Percentiles rank a stretch among this genome's conserved stretches.
Evolutionary conservation across 2,888 invertebrate species (phyloP).

Genomic region (Lasioglossum oenotherae): DNA sequence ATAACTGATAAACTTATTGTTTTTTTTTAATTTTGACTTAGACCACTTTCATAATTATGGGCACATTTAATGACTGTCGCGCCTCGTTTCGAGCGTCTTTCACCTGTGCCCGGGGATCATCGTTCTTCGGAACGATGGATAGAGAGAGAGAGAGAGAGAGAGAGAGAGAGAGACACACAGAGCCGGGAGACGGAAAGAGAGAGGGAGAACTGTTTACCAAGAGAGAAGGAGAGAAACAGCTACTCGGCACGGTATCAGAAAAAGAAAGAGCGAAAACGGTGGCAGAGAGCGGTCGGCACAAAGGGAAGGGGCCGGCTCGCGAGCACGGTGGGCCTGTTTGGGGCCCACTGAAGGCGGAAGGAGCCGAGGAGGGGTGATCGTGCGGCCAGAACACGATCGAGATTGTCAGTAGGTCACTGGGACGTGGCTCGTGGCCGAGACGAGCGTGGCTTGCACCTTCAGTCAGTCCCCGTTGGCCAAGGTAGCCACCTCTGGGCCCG

Average conservation of each 20-base stretch:
- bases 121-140: slow-evolving; percentile 16
- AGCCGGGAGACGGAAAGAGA: not conserved
- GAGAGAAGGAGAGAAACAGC: not conserved
- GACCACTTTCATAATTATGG: no score
- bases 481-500: slow-evolving; percentile 80
- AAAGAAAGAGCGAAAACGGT: slow-evolving; percentile 42
- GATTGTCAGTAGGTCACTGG: slow-evolving; percentile 83
- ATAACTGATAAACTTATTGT: no score
- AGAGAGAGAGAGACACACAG: not conserved
- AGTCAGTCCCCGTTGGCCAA: slow-evolving; percentile 83
- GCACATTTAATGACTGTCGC: slow-evolving; percentile 49
- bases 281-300: slow-evolving; percentile 47
- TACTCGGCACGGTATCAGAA: not conserved
- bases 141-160: not conserved
- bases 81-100: slow-evolving; percentile 64
- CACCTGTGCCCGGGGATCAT: slow-evolving; percentile 69
- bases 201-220: not conserved
- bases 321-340: slow-evolving; percentile 71
- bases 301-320: slow-evolving; percentile 23
- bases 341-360: slow-evolving; percentile 55
- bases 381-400: slow-evolving; percentile 71
- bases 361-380: slow-evolving; percentile 60
- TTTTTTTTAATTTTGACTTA: no score
- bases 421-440: slow-evolving; percentile 82
- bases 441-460: slow-evolving; percentile 81